These are phyloP conservation scores for Drosophila miranda DNA, from an alignment of 1,140 invertebrate species.

Conservation along the genomic window DNA sequence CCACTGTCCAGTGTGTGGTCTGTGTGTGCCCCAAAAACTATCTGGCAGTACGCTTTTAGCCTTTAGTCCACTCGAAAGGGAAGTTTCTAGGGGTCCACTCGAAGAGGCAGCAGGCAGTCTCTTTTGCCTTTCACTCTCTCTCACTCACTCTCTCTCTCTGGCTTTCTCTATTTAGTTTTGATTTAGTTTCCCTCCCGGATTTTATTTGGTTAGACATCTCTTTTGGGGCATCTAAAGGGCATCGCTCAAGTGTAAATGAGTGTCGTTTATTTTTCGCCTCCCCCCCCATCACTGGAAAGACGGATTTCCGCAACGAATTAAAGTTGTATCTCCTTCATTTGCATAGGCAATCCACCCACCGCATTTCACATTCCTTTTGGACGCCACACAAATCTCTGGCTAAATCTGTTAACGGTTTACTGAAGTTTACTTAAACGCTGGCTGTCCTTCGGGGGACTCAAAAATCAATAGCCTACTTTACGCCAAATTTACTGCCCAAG, in stretches of 20 bases:
- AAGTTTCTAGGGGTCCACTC: constrained; percentile 39
- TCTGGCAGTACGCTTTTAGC: no score
- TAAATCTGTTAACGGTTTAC: constrained; percentile 30
- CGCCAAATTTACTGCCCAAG: constrained; percentile 45
- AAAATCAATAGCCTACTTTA: constrained; percentile 54
- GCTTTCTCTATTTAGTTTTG: constrained; percentile 59
- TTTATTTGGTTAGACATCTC: constrained; percentile 57
- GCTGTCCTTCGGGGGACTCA: constrained; percentile 9
- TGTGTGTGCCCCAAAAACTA: constrained; percentile 7
- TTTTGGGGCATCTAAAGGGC: constrained; percentile 23
- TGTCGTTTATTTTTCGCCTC: constrained; percentile 58
- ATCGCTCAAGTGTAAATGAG: constrained; percentile 64
- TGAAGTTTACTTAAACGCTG: constrained; percentile 41
- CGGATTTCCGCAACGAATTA: constrained; percentile 28
- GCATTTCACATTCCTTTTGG: constrained; percentile 3
- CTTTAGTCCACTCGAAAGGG: no score
- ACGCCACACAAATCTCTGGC: constrained; percentile 6
- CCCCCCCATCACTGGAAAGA: constrained; percentile 7
- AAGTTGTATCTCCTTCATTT: constrained; percentile 23
- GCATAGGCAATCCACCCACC: constrained; percentile 12
- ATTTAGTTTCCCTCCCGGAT: constrained; percentile 59
- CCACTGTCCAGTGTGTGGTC: constrained; percentile 40
- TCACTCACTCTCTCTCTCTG: constrained; percentile 14
- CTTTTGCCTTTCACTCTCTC: not conserved
- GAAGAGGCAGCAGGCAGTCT: constrained; percentile 26